Evolutionary conservation across 1,140 invertebrate species (phyloP).

Genomic region (Aphidius ervi): DNA sequence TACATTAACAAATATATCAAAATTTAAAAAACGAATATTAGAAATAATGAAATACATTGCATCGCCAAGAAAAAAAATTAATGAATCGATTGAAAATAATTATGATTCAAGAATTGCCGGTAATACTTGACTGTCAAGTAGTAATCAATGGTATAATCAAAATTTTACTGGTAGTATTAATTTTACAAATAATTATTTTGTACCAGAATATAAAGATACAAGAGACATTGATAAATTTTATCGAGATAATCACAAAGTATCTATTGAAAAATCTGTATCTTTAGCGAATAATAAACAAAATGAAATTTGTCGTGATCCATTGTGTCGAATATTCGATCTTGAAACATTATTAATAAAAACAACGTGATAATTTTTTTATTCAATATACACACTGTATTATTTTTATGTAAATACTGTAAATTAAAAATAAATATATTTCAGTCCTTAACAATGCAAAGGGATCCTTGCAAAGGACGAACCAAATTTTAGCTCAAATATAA

Average conservation of each 20-base stretch:
- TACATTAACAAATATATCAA: slow-evolving; percentile 17
- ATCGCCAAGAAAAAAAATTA: slow-evolving; percentile 23
- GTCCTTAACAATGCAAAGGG: no score
- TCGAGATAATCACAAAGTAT: neutral
- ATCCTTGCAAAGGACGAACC: no score
- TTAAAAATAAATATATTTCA: no score
- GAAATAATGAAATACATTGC: slow-evolving; percentile 26
- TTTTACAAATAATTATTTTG: neutral
- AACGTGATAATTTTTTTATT: no score
- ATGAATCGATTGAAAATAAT: neutral
- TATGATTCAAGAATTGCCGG: slow-evolving; percentile 8
- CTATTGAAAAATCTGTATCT: neutral
- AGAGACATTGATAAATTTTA: neutral
- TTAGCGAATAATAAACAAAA: neutral
- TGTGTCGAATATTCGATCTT: neutral
- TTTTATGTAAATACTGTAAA: no score
- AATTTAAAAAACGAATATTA: slow-evolving; percentile 22
- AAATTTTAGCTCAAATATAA: no score
- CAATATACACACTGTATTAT: neutral
- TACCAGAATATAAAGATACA: neutral
- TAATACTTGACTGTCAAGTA: neutral
- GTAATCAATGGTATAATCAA: neutral
- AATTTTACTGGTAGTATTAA: neutral
- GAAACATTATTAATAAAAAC: no score
- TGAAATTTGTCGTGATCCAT: neutral